phyloP scores from a whole-genome alignment of 2,797 vertebrate genomes.

The Dallia pectoralis region DNA sequence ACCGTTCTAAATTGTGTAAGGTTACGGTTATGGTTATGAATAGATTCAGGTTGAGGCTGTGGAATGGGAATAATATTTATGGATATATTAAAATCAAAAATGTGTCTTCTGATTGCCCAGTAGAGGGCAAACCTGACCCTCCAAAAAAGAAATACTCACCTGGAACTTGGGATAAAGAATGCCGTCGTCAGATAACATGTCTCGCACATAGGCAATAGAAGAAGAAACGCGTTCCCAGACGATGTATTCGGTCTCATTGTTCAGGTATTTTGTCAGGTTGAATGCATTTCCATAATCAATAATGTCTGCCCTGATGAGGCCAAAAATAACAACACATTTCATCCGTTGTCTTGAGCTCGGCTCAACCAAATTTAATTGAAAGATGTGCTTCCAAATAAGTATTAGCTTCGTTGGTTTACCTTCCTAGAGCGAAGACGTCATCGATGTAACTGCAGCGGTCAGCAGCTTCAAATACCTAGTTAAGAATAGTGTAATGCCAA shows the following conservation, averaged over 20 bases:
- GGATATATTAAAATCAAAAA: no score
- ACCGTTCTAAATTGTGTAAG: no score
- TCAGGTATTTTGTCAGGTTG: constrained; percentile 84
- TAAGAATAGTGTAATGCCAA: background rate
- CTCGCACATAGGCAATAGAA: constrained; percentile 80
- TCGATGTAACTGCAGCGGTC: constrained; percentile 90
- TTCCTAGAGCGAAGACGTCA: constrained; percentile 89
- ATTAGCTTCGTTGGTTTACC: constrained; percentile 67
- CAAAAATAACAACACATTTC: background rate
- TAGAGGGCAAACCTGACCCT: background rate
- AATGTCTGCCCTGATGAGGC: constrained; percentile 74
- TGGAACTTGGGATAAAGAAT: constrained; percentile 80
- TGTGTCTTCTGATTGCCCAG: background rate
- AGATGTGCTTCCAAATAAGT: background rate
- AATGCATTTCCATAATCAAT: constrained; percentile 80
- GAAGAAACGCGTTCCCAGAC: constrained; percentile 82
- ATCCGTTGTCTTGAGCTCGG: background rate
- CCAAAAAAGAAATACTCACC: constrained; percentile 63
- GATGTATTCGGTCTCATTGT: constrained; percentile 78
- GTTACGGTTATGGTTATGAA: no score
- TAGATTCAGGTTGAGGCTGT: no score
- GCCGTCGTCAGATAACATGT: constrained; percentile 82
- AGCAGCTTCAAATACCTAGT: constrained; percentile 70
- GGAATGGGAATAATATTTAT: no score
- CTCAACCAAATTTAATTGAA: background rate